A percentile compares a stretch with the other conserved stretches of the same genome.
These are phyloP conservation scores for Aegotheles bennettii DNA, from an alignment of 2,113 vertebrate species.

Conservation along the genomic window DNA sequence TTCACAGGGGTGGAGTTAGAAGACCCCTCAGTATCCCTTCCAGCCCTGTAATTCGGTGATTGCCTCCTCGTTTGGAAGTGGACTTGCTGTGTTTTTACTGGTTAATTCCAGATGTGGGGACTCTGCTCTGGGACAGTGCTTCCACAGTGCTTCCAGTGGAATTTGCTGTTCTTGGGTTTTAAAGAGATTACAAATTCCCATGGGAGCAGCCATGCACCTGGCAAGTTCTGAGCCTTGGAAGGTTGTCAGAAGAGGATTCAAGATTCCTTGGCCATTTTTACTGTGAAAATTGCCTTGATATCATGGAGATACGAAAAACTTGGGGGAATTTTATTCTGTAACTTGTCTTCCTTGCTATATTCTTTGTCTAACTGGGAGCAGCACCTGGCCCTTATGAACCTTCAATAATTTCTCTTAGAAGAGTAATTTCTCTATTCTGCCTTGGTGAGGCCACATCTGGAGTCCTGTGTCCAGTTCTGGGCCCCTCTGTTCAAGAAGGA, in stretches of 20 bases:
- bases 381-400: background rate
- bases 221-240: slow-evolving; percentile 7
- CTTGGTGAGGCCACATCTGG: no score
- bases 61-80: background rate
- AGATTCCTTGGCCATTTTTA: background rate
- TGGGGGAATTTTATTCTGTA: background rate
- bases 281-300: background rate
- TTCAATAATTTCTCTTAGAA: background rate
- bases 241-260: background rate
- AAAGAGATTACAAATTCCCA: background rate
- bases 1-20: background rate
- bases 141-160: background rate
- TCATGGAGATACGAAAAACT: background rate
- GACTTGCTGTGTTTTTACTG: background rate
- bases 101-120: background rate
- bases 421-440: no score
- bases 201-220: slow-evolving; percentile 10
- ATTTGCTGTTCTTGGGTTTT: slow-evolving; percentile 4
- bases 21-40: background rate
- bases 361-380: background rate
- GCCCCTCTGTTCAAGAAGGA: no score
- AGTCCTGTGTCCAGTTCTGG: no score
- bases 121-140: background rate
- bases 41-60: background rate
- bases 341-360: background rate